Conservation (phyloP, 2,113 vertebrate species). For the Cygnus buccinator region DNA sequence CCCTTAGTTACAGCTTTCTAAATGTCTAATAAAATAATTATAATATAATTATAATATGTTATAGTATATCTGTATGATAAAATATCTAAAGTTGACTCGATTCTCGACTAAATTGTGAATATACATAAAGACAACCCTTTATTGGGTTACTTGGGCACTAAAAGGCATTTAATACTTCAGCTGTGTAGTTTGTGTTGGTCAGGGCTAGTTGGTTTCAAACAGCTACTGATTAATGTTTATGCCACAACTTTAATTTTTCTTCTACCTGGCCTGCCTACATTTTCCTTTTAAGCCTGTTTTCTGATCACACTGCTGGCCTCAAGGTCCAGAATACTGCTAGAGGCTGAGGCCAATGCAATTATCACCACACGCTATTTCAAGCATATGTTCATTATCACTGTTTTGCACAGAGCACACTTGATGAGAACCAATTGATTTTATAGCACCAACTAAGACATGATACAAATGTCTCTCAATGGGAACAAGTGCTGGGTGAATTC, state of each 20-base stretch:
- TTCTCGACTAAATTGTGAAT: neutral
- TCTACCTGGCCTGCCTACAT: neutral
- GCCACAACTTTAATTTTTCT: neutral
- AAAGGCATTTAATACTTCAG: neutral
- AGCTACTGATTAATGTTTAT: neutral
- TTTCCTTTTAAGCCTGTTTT: neutral
- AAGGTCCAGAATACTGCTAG: neutral
- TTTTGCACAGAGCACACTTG: neutral
- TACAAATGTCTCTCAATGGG: neutral
- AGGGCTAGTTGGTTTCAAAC: neutral
- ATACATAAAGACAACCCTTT: neutral
- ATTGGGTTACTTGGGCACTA: rapidly evolving
- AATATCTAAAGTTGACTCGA: neutral
- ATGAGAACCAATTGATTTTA: slow-evolving; percentile 24
- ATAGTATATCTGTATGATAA: neutral
- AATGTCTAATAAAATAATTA: neutral
- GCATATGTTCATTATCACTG: slow-evolving; percentile 18
- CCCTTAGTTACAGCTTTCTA: neutral
- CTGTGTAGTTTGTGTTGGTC: neutral
- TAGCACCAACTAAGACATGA: neutral
- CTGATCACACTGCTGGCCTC: neutral
- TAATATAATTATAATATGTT: neutral
- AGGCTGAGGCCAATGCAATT: neutral
- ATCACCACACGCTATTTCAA: neutral
- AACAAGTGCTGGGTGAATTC: neutral